phyloP scores from a whole-genome alignment of 2,113 vertebrate species.

The Rhea pennata region DNA sequence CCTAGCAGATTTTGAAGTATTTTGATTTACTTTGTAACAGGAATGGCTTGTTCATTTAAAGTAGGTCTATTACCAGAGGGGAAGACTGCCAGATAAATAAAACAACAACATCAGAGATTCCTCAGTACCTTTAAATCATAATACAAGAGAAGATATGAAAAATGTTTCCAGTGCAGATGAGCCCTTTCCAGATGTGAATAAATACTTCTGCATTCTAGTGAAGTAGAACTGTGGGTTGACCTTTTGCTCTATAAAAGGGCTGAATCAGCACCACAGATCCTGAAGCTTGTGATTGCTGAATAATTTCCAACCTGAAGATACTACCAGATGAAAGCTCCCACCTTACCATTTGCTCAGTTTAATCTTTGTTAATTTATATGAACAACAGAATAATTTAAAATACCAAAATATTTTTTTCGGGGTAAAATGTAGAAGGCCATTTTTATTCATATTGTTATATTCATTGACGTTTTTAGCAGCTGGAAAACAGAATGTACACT shows the following conservation, averaged over 20 bases:
- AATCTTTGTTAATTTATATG: conserved; percentile 46
- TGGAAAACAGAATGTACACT: conserved; percentile 33
- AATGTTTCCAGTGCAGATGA: conserved; percentile 43
- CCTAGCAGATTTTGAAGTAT: conserved; percentile 6
- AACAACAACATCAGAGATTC: not conserved
- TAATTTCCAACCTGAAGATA: not conserved
- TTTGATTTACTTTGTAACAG: conserved; percentile 40
- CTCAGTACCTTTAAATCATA: not conserved
- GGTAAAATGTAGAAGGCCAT: not conserved
- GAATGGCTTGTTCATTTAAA: not conserved
- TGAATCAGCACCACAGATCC: conserved; percentile 61
- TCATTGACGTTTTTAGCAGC: conserved; percentile 42
- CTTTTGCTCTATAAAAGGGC: conserved; percentile 43
- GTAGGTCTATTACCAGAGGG: not conserved
- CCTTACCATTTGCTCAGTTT: conserved; percentile 51
- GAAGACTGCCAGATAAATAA: not conserved
- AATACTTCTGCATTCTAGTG: conserved; percentile 67
- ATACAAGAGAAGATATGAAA: conserved; percentile 30
- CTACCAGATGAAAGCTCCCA: conserved; percentile 36
- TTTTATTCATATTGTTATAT: conserved; percentile 42
- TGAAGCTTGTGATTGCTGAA: conserved; percentile 50
- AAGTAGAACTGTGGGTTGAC: conserved; percentile 61
- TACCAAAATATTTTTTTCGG: not conserved
- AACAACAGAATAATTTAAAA: conserved; percentile 32
- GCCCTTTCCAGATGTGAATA: conserved; percentile 57